These are phyloP conservation scores for Phaonia tiefii DNA, from an alignment of 2,888 invertebrate species.

Conservation along the genomic window DNA sequence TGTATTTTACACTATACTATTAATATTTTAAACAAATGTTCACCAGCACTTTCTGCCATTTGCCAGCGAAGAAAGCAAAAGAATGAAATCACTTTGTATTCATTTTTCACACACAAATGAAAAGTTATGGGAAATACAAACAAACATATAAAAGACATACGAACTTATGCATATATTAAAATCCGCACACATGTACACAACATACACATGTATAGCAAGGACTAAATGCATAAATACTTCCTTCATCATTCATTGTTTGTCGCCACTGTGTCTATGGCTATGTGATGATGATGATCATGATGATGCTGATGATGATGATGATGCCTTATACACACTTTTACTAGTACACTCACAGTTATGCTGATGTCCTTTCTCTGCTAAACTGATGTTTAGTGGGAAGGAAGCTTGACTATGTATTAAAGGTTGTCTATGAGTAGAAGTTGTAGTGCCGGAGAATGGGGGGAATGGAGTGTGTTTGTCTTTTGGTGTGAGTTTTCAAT, in stretches of 20 bases:
- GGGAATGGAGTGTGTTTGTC: too few species aligned
- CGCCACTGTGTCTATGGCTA: constrained; percentile 28
- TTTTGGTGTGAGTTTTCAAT: constrained; percentile 47
- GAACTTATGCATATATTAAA: too few species aligned
- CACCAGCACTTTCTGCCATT: not conserved
- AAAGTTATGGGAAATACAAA: constrained; percentile 13
- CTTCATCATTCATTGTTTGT: constrained; percentile 31
- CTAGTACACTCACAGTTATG: not conserved
- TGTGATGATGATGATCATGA: constrained; percentile 8
- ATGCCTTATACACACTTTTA: not conserved
- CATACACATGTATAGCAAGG: too few species aligned
- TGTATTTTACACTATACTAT: not conserved
- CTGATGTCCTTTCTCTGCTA: not conserved
- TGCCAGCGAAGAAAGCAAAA: not conserved
- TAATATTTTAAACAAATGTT: not conserved
- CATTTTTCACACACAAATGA: not conserved
- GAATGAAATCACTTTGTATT: too few species aligned
- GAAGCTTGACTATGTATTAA: not conserved
- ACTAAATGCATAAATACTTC: not conserved
- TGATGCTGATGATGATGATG: not conserved
- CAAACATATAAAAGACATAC: constrained; percentile 10
- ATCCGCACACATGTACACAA: not conserved
- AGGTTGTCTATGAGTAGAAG: not conserved
- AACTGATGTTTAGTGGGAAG: not conserved
- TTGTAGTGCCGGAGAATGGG: not conserved